A percentile compares a stretch with the other conserved stretches of the same genome.
These are phyloP conservation scores for Aethina tumida DNA, from an alignment of 1,140 invertebrate genomes.

Conservation along the genomic window DNA sequence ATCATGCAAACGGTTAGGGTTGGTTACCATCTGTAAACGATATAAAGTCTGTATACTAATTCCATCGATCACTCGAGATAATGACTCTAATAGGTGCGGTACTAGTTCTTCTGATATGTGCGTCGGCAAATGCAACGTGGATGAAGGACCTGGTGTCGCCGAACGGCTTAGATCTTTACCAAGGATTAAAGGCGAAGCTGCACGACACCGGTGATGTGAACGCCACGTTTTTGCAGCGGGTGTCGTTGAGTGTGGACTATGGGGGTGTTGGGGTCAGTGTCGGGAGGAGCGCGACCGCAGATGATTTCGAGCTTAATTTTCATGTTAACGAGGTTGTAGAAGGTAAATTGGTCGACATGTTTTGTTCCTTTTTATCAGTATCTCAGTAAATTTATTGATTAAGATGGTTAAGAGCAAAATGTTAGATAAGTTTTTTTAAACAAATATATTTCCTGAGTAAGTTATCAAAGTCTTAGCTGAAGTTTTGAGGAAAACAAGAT, in stretches of 20 bases:
- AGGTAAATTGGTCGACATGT: slow-evolving; percentile 11
- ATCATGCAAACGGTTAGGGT: slow-evolving; percentile 24
- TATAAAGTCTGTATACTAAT: slow-evolving; percentile 22
- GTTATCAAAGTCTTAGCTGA: too few relatives aligned
- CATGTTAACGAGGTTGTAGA: slow-evolving; percentile 17
- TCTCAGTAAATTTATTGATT: too few relatives aligned
- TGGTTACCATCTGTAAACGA: slow-evolving; percentile 23
- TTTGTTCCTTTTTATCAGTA: not conserved
- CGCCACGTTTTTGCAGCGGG: slow-evolving; percentile 37
- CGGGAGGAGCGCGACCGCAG: slow-evolving; percentile 35
- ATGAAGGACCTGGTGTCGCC: slow-evolving; percentile 36
- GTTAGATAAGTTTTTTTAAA: too few relatives aligned
- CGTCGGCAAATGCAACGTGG: slow-evolving; percentile 28
- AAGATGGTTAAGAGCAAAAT: too few relatives aligned
- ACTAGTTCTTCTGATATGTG: slow-evolving; percentile 12
- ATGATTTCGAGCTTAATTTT: slow-evolving; percentile 36
- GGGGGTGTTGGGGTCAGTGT: slow-evolving; percentile 40
- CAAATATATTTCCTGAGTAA: too few relatives aligned
- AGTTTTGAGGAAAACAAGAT: too few relatives aligned
- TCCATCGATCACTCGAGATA: slow-evolving; percentile 20
- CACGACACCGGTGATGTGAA: slow-evolving; percentile 30
- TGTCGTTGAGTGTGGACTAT: slow-evolving; percentile 42
- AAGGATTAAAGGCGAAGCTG: slow-evolving; percentile 23
- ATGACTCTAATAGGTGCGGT: slow-evolving; percentile 20
- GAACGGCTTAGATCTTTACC: slow-evolving; percentile 22